Evolutionary conservation across 2,113 vertebrate genomes (phyloP), one percentile per base, ranked within the genome.

Genomic region (Sterna hirundo): DNA sequence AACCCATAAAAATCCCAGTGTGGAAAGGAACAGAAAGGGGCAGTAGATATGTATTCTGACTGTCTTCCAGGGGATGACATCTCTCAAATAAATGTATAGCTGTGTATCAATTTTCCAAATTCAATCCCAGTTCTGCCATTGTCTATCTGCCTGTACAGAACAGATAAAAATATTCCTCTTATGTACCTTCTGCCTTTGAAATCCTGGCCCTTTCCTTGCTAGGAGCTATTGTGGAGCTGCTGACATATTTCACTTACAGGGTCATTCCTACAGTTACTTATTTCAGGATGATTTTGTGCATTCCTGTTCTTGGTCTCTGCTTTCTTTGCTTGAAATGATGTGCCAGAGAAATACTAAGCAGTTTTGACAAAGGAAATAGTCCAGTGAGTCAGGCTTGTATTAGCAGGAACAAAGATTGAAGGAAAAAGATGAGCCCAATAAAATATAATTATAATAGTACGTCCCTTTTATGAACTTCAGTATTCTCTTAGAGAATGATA

Each of bases 391-490:
- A 88, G 72, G 65, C 65, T 76, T 91, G 40, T 83, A 30, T 83
- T 91, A 87, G 64, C 76, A 66, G 58, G n/a, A 95, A 82, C 36
- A 94, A 68, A 79, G 68, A 85, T 7, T 61, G 66, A 86, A 90
- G 74, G 74, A 46, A 94, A 85, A 90, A 88, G 38, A 91, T 91
- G 74, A 93, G 6, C 8, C 51, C 6, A 71, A 61, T 89, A 91
- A 95, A 96, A 93, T 81, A 21, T 40, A 72, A 69, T 93, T 94
- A 40, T 6, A 2, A 46, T 65, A 93, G 57, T 90, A 64, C 62
- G 75, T 95, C 40, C 49, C 51, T 96, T 95, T 70, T 90, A 88
- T 92, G 94, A 93, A 86, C 52, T 75, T 85, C 4, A 49, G 21
- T 68, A 47, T 64, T 91, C 51, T 85, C 51, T 84, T 83, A 46